Percentiles rank a stretch among this genome's conserved stretches.
These are phyloP conservation scores for Sebastes iracundus DNA, from an alignment of 2,797 vertebrate species.

Conservation along the genomic window DNA sequence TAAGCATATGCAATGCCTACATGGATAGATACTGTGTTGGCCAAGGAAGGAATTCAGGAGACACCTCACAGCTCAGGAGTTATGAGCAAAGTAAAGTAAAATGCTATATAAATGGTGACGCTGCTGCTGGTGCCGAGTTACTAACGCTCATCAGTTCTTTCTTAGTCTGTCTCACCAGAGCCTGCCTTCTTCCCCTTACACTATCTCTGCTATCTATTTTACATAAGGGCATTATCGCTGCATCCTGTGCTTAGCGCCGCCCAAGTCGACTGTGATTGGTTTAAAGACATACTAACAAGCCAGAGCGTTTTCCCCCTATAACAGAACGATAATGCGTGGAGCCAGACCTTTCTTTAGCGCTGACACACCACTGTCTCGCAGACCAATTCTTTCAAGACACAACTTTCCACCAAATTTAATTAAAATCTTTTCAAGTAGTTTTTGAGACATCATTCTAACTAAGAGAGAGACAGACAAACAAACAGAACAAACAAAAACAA, in stretches of 20 bases:
- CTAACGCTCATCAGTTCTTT: background rate
- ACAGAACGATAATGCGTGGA: too few species aligned
- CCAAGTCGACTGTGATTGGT: too few species aligned
- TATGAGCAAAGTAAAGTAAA: background rate
- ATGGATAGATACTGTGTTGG: too few species aligned
- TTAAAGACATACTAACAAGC: too few species aligned
- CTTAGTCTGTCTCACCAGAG: too few species aligned
- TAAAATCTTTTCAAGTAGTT: background rate
- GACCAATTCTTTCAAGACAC: background rate
- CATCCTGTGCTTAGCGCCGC: too few species aligned
- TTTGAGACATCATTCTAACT: background rate
- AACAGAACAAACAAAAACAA: background rate
- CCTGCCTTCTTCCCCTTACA: too few species aligned
- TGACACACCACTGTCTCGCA: fast-evolving
- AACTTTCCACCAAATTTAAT: background rate
- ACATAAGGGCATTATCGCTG: too few species aligned
- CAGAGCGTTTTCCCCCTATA: too few species aligned
- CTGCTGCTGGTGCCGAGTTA: background rate
- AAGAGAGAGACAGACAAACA: background rate
- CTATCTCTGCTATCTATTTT: too few species aligned
- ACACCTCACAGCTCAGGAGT: background rate
- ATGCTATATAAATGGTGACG: background rate
- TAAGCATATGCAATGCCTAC: background rate
- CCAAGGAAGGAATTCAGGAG: background rate
- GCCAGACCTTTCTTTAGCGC: too few species aligned